Conservation (phyloP, 2,797 vertebrate species). For the Miichthys miiuy region DNA sequence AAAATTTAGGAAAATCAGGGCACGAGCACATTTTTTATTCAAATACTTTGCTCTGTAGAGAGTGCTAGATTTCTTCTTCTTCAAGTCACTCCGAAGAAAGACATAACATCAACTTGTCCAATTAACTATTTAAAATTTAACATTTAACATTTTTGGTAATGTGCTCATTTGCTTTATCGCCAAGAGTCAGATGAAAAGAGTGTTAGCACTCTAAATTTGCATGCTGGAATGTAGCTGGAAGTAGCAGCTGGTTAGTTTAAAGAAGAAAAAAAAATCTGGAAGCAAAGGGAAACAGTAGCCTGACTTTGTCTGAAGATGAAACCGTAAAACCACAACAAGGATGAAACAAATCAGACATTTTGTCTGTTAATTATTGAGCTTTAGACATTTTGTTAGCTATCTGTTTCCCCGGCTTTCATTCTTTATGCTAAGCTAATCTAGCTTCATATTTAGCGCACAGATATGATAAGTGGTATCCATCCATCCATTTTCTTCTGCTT, state of each 20-base stretch:
- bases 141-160: background rate
- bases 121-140: background rate
- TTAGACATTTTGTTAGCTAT: background rate
- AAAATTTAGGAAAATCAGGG: background rate
- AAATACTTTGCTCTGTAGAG: slow-evolving; percentile 1
- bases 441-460: background rate
- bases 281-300: background rate
- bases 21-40: background rate
- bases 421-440: slow-evolving; percentile 5
- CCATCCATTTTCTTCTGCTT: no score
- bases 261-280: no score
- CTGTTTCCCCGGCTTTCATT: background rate
- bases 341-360: background rate
- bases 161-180: background rate
- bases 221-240: background rate
- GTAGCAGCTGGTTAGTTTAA: background rate
- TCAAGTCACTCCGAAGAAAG: slow-evolving; percentile 1
- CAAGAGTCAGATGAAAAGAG: background rate
- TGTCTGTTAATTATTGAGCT: background rate
- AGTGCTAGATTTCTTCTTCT: background rate
- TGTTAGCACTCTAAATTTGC: background rate
- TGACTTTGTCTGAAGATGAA: background rate
- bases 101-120: background rate
- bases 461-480: background rate
- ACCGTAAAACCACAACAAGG: background rate